Evolutionary conservation across 1,140 invertebrate genomes (phyloP).

Genomic region (Choristoneura fumiferana): DNA sequence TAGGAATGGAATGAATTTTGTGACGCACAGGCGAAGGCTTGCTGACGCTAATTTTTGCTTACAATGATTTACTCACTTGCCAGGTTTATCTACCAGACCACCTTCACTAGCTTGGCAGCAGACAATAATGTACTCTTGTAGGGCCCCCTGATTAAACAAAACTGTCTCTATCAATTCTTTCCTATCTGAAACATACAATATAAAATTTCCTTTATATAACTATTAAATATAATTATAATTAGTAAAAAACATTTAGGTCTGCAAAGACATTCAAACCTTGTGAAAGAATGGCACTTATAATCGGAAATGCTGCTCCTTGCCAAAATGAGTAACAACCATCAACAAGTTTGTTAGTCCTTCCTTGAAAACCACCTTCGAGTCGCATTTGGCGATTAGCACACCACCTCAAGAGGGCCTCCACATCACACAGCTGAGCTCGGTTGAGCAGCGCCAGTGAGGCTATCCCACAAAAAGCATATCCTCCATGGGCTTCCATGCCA

Average conservation of each 20-base stretch:
- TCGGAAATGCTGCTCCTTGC: constrained; percentile 95
- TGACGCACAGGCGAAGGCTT: too few relatives aligned
- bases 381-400: constrained; percentile 93
- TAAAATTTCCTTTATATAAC: too few relatives aligned
- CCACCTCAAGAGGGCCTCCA: constrained; percentile 90
- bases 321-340: constrained; percentile 99
- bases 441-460: constrained; percentile 92
- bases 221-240: too few relatives aligned
- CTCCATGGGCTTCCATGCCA: constrained; percentile 98
- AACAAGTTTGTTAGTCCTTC: constrained; percentile 98
- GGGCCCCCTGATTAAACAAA: constrained; percentile 89
- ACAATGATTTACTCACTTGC: constrained; percentile 83
- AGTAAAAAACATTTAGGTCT: not conserved
- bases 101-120: constrained; percentile 95
- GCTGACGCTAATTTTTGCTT: not conserved
- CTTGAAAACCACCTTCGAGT: constrained; percentile 95
- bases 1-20: too few relatives aligned
- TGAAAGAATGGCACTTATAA: constrained; percentile 78
- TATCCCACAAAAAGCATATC: constrained; percentile 98
- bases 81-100: constrained; percentile 97
- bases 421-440: constrained; percentile 88
- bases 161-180: constrained; percentile 78
- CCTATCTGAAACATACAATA: constrained; percentile 49
- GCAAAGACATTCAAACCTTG: constrained; percentile 47
- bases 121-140: constrained; percentile 96